These are phyloP conservation scores for Lasaia peninsularis DNA, from an alignment of 1,140 invertebrate genomes.

Conservation along the genomic window DNA sequence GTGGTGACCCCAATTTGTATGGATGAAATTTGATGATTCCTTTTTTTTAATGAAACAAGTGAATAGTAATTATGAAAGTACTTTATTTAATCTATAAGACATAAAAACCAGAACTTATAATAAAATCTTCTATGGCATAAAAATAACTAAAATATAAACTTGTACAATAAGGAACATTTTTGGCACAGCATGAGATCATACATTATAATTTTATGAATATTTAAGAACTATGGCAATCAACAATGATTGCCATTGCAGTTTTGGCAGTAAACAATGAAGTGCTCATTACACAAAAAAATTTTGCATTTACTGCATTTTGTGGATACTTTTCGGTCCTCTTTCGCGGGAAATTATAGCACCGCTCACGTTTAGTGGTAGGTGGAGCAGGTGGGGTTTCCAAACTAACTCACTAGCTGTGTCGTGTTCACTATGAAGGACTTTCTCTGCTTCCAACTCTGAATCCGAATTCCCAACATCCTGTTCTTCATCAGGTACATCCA, in stretches of 20 bases:
- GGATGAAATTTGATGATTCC: conserved; percentile 19
- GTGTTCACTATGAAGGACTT: neutral
- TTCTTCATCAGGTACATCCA: neutral
- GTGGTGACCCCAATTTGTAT: conserved; percentile 20
- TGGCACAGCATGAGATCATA: conserved; percentile 15
- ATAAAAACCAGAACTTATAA: conserved; percentile 19
- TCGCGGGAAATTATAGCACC: conserved; percentile 16
- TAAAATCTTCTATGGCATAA: conserved; percentile 16
- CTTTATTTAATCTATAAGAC: conserved; percentile 19
- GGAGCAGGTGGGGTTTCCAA: conserved; percentile 14
- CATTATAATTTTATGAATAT: conserved; percentile 17
- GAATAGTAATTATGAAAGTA: conserved; percentile 20
- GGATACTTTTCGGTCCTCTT: conserved; percentile 19
- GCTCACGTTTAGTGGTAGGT: conserved; percentile 19
- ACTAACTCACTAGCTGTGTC: conserved; percentile 1
- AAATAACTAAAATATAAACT: conserved; percentile 21
- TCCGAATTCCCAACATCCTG: neutral
- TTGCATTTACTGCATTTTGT: conserved; percentile 18
- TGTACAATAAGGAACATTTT: conserved; percentile 20
- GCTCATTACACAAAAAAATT: conserved; percentile 21
- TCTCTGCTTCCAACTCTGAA: neutral
- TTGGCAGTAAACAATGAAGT: conserved; percentile 21
- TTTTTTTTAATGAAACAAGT: conserved; percentile 17
- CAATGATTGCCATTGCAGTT: conserved; percentile 19
- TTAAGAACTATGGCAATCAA: conserved; percentile 20